Percentiles rank a stretch among this genome's conserved stretches.
Conservation (phyloP, 2,113 vertebrate species). For the Emydura subglobosa region DNA sequence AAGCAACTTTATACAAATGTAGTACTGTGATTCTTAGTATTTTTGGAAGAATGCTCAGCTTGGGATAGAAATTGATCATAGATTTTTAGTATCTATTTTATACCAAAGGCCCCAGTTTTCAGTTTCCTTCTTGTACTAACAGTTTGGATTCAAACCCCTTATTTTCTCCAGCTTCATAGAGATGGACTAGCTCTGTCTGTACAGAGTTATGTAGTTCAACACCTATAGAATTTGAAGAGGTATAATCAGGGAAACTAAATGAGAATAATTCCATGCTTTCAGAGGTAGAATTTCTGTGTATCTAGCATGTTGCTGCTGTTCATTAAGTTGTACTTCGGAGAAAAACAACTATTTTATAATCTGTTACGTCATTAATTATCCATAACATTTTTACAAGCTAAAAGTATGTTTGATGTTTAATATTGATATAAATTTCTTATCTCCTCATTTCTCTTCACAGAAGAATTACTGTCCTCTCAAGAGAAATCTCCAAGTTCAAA, state of each 20-base stretch:
- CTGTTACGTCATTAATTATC: not conserved
- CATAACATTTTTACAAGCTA: not conserved
- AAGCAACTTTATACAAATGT: not conserved
- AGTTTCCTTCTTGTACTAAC: not conserved
- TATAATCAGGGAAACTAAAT: not conserved
- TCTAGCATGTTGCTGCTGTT: not conserved
- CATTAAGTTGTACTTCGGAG: not conserved
- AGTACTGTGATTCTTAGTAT: not conserved
- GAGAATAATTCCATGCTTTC: not conserved
- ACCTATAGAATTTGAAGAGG: not conserved
- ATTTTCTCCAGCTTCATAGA: not conserved
- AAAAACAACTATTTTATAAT: not conserved
- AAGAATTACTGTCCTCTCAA: slow-evolving; percentile 90
- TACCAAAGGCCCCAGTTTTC: not conserved
- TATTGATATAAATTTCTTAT: not conserved
- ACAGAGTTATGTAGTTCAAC: not conserved
- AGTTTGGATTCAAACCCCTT: not conserved
- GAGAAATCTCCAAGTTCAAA: slow-evolving; percentile 93
- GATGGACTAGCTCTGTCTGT: not conserved
- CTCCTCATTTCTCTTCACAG: slow-evolving; percentile 71
- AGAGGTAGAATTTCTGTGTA: not conserved
- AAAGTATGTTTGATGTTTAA: not conserved
- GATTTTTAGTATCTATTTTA: not conserved
- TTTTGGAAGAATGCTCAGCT: not conserved
- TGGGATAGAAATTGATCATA: not conserved